Evolutionary conservation across 2,888 invertebrate species (phyloP), one percentile per base, ranked within the genome.

Genomic region (Marronus borbonicus): DNA sequence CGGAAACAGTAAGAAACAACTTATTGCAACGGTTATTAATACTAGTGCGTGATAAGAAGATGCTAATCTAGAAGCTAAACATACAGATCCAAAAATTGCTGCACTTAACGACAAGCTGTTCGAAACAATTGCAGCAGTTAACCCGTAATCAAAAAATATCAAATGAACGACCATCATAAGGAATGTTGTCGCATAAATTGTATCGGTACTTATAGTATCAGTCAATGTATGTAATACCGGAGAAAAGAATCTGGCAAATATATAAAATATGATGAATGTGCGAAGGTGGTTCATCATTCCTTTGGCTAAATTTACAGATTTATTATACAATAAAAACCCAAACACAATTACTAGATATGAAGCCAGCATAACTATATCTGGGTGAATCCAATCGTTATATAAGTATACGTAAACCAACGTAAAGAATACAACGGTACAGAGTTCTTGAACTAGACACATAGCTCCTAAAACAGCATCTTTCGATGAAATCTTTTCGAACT

Each of bases 161-260:
- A 99, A 90, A 90, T 99, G 98, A 0, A 96, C 89, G 0, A 96
- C 85, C 90, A 98, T 93, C 93, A 98, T 96, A 14, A 96, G 90
- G 24, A 95, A 93, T 0, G 98, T 93, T 92, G 95, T 96, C 1
- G 97, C 96, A 85, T 97, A 98, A 85, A 99, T 98, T 0, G 99
- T 98, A 86, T 99, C 98, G 0, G 98, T 98, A 85, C 98, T 98
- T 1, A 99, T 96, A 0, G 98, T 97, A 86, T 97, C 97, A 0
- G 99, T 99, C 70, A 99, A 90, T 0, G 98, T 98, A 87, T 98
- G 96, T 49, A 98, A 89, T 20, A 98, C 92, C 0, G 98, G 99
- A 0, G 98, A 97, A 79, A 98, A 90, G 76, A 97, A 91, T 85
- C 96, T 97, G 0, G 97, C 97, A 86, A 98, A 94, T 0, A 95